phyloP scores from a whole-genome alignment of 2,888 invertebrate genomes.

The Biston betularia region DNA sequence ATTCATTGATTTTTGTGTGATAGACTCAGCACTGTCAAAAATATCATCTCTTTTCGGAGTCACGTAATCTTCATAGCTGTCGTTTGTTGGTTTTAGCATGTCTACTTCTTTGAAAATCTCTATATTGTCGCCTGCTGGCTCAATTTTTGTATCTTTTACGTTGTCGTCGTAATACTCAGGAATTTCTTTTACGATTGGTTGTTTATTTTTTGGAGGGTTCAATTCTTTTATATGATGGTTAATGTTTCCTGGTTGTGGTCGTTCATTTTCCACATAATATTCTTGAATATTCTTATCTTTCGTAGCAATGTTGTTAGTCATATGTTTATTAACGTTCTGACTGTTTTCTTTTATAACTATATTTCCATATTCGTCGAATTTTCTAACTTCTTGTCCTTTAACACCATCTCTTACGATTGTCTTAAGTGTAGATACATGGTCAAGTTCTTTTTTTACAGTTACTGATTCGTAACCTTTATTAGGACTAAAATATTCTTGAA shows the following conservation, averaged over 20 bases:
- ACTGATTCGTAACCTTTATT: background rate
- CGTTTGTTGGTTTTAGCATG: slow-evolving; percentile 47
- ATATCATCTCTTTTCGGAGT: slow-evolving; percentile 56
- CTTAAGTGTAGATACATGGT: background rate
- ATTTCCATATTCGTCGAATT: slow-evolving; percentile 1
- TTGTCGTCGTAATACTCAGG: slow-evolving; percentile 7
- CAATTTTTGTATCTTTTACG: background rate
- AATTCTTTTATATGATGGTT: background rate
- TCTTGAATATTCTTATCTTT: slow-evolving; percentile 2
- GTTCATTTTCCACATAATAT: slow-evolving; percentile 17
- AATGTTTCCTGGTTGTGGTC: background rate
- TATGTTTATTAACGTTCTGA: background rate
- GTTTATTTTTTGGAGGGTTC: background rate
- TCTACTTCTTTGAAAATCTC: slow-evolving; percentile 48
- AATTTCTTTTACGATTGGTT: background rate
- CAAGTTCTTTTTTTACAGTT: background rate
- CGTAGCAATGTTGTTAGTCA: too few relatives aligned
- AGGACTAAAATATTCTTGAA: background rate
- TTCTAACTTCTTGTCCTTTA: background rate
- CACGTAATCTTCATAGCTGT: slow-evolving; percentile 70
- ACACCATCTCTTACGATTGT: background rate
- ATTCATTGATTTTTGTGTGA: background rate
- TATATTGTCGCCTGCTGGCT: slow-evolving; percentile 18
- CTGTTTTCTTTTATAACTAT: background rate
- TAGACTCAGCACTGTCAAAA: slow-evolving; percentile 44